Evolutionary conservation across 2,888 invertebrate species (phyloP), one percentile per base, ranked within the genome.

Genomic region (Anthoptus insignis): DNA sequence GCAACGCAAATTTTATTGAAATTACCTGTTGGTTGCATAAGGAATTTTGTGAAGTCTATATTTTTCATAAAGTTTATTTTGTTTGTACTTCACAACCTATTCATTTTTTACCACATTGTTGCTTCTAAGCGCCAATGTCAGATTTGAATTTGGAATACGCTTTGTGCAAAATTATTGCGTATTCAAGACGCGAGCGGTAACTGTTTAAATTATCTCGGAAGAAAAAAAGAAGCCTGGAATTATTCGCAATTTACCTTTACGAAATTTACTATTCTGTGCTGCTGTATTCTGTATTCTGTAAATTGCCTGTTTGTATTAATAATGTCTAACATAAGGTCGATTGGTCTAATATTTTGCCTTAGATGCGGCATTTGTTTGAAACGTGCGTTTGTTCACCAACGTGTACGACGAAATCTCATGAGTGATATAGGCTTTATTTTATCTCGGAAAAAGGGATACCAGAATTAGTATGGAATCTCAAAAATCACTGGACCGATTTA

Each of bases 301-400:
- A 71, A 68, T 59, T 64, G 64, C 66, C 66, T 69, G 68, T 70
- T 71, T 68, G 73, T 70, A 72, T 72, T 72, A n/a, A n/a, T n/a
- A n/a, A n/a, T n/a, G n/a, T n/a, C n/a, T n/a, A n/a, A n/a, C n/a
- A n/a, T n/a, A n/a, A n/a, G n/a, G n/a, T n/a, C n/a, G n/a, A n/a
- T n/a, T n/a, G n/a, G n/a, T n/a, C n/a, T n/a, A n/a, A n/a, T n/a
- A n/a, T n/a, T n/a, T n/a, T n/a, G n/a, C n/a, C n/a, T n/a, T n/a
- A n/a, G n/a, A n/a, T n/a, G n/a, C n/a, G n/a, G n/a, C n/a, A n/a
- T n/a, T n/a, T n/a, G n/a, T n/a, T n/a, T n/a, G n/a, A n/a, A n/a
- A n/a, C n/a, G n/a, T n/a, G n/a, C n/a, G n/a, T n/a, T n/a, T n/a
- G n/a, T n/a, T n/a, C n/a, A n/a, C n/a, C n/a, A n/a, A n/a, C n/a